These are phyloP conservation scores for Apostichopus californicus DNA, from an alignment of 35 echinoderm and acorn worm genomes.

Conservation along the genomic window DNA sequence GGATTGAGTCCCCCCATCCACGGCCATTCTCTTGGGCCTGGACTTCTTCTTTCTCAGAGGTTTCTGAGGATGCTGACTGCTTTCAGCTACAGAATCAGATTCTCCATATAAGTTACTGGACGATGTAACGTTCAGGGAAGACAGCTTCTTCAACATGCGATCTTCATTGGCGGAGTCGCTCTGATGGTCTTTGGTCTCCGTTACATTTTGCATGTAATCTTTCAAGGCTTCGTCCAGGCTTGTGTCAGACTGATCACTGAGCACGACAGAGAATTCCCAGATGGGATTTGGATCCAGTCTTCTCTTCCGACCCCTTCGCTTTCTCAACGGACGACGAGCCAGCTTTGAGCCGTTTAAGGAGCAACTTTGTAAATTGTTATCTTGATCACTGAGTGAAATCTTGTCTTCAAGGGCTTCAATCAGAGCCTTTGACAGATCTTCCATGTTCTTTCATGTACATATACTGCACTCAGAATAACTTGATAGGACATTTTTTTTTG, in stretches of 20 bases:
- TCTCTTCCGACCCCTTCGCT: slow-evolving; percentile 80
- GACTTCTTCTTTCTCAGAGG: slow-evolving; percentile 71
- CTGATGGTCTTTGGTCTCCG: slow-evolving; percentile 43
- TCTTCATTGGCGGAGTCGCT: slow-evolving; percentile 89
- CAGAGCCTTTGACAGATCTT: slow-evolving; percentile 71
- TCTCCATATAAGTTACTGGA: slow-evolving; percentile 97
- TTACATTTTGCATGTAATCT: slow-evolving; percentile 97
- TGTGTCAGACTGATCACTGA: slow-evolving; percentile 91
- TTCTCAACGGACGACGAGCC: slow-evolving; percentile 67
- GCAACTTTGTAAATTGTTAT: slow-evolving; percentile 70
- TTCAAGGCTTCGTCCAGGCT: slow-evolving; percentile 95
- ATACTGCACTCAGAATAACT: neutral
- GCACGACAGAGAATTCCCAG: slow-evolving; percentile 79
- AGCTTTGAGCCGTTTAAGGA: slow-evolving; percentile 75
- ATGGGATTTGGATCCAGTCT: slow-evolving; percentile 84
- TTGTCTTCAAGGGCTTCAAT: slow-evolving; percentile 54
- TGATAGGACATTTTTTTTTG: neutral
- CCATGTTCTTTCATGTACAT: slow-evolving; percentile 50
- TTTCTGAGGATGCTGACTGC: slow-evolving; percentile 62
- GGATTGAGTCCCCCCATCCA: slow-evolving; percentile 59
- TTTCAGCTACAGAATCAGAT: slow-evolving; percentile 96
- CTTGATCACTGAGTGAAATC: slow-evolving; percentile 51
- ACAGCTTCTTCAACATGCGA: slow-evolving; percentile 75
- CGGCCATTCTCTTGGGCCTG: slow-evolving; percentile 82
- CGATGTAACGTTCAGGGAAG: slow-evolving; percentile 93